Percentiles rank a stretch among this genome's conserved stretches.
Conservation (phyloP, 2,888 invertebrate species). For the Ditylenchus weischeri region DNA sequence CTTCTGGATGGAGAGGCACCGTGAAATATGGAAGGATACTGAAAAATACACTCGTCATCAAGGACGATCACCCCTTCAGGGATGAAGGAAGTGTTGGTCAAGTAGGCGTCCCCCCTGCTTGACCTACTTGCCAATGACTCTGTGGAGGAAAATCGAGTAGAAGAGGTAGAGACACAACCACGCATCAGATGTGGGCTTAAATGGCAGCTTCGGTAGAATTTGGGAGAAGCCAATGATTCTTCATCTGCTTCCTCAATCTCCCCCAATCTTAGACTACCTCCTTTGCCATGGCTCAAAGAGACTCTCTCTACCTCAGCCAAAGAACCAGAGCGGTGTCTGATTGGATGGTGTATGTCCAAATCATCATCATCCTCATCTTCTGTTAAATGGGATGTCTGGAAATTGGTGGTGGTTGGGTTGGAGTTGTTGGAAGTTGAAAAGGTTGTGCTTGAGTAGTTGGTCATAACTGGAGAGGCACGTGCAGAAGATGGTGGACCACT, state of each 20-base stretch:
- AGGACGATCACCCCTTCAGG: conserved; percentile 10
- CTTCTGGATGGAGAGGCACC: neutral
- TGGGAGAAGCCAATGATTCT: neutral
- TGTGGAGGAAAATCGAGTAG: conserved; percentile 1
- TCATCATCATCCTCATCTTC: too few relatives aligned
- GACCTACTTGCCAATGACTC: neutral
- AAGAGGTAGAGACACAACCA: neutral
- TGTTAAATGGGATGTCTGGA: too few relatives aligned
- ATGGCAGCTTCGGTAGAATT: neutral
- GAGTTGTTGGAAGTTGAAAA: too few relatives aligned
- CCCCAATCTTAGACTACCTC: neutral
- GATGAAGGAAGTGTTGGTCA: neutral
- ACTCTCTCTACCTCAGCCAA: conserved; percentile 3
- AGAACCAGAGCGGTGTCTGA: neutral
- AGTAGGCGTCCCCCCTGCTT: neutral
- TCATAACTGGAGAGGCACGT: neutral
- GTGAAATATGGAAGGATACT: neutral
- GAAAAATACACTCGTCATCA: conserved; percentile 11
- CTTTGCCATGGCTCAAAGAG: neutral
- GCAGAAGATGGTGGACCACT: too few relatives aligned
- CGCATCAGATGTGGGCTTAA: neutral
- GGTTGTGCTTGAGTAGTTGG: neutral
- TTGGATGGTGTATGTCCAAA: neutral
- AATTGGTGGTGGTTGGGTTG: too few relatives aligned
- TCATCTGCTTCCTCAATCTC: conserved; percentile 3